phyloP scores from a whole-genome alignment of 2,888 invertebrate genomes.

The Spodoptera exigua region DNA sequence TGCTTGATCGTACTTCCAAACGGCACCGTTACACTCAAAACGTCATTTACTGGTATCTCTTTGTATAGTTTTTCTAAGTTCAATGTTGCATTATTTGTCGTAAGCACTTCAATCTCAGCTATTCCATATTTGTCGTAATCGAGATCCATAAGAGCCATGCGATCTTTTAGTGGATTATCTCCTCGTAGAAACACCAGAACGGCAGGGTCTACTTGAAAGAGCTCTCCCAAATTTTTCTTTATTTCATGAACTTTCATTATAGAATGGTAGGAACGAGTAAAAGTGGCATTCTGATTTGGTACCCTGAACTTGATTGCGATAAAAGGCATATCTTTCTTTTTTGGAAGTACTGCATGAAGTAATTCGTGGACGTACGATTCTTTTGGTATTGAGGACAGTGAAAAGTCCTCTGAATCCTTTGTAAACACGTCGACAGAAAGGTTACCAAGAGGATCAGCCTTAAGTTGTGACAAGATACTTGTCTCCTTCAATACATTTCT shows the following conservation, averaged over 20 bases:
- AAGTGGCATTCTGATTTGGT: conserved; percentile 78
- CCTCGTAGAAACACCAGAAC: conserved; percentile 85
- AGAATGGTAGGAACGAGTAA: conserved; percentile 87
- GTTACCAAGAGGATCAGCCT: conserved; percentile 79
- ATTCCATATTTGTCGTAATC: conserved; percentile 87
- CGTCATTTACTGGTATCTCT: conserved; percentile 81
- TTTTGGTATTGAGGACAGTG: conserved; percentile 79
- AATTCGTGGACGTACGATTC: conserved; percentile 83
- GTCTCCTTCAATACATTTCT: conserved; percentile 82
- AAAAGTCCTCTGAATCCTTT: conserved; percentile 80
- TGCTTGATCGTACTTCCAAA: conserved; percentile 78
- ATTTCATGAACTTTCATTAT: conserved; percentile 89
- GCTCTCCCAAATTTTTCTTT: conserved; percentile 89
- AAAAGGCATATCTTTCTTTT: conserved; percentile 81
- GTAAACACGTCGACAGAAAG: conserved; percentile 83
- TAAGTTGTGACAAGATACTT: conserved; percentile 76
- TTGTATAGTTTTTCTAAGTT: conserved; percentile 82
- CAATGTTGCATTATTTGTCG: conserved; percentile 78
- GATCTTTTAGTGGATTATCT: conserved; percentile 79
- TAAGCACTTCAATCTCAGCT: conserved; percentile 81
- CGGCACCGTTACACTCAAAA: conserved; percentile 82
- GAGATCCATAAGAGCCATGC: conserved; percentile 80
- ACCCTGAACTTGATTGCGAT: conserved; percentile 84
- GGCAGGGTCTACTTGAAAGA: conserved; percentile 88
- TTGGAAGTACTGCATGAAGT: conserved; percentile 77